Conservation (phyloP, 2,888 invertebrate genomes). For the Eupithecia inturbata region DNA sequence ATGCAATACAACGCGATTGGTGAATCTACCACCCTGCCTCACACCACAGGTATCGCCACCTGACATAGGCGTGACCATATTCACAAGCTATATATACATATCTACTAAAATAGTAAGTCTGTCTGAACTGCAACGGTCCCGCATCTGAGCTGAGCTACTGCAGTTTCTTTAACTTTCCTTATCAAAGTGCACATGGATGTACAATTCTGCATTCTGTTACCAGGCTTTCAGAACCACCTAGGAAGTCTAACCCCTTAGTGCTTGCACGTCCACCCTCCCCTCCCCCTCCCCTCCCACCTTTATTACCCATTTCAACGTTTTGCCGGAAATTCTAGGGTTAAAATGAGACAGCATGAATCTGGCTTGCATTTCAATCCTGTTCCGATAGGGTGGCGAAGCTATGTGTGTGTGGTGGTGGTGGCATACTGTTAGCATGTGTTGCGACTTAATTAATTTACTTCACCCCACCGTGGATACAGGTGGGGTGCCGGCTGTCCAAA, state of each 20-base stretch:
- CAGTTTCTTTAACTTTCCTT: too few species aligned
- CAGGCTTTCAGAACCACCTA: slow-evolving; percentile 33
- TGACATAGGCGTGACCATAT: not conserved
- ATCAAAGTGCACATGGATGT: slow-evolving; percentile 12
- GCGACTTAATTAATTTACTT: not conserved
- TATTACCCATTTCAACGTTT: slow-evolving; percentile 19
- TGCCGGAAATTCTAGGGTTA: slow-evolving; percentile 9
- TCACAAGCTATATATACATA: not conserved
- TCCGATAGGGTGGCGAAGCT: not conserved
- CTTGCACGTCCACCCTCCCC: slow-evolving; percentile 5
- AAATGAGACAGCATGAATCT: slow-evolving; percentile 32
- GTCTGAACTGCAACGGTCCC: not conserved
- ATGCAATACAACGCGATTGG: not conserved
- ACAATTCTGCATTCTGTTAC: slow-evolving; percentile 32
- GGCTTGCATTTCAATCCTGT: slow-evolving; percentile 5
- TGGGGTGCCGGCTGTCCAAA: too few species aligned
- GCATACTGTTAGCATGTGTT: not conserved
- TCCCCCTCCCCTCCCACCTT: not conserved
- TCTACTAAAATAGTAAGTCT: not conserved
- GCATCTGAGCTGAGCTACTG: too few species aligned
- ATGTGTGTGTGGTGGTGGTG: not conserved
- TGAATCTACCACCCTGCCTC: not conserved
- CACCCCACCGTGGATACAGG: not conserved
- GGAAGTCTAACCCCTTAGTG: slow-evolving; percentile 27
- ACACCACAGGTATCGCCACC: not conserved